Evolutionary conservation across 2,113 vertebrate species (phyloP).

Genomic region (Alexandromys fortis): DNA sequence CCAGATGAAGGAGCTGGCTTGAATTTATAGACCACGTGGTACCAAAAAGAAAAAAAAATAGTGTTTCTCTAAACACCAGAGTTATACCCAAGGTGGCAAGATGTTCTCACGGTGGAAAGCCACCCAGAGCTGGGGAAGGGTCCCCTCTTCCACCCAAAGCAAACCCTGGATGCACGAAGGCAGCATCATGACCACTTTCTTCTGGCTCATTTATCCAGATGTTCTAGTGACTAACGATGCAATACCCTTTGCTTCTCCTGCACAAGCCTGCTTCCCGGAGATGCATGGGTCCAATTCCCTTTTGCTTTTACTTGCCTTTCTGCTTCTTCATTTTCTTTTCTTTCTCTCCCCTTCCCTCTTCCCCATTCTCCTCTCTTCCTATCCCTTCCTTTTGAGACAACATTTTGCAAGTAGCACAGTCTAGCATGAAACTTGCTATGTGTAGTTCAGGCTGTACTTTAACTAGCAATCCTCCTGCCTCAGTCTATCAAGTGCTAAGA

Average conservation of each 20-base stretch:
- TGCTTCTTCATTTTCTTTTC: neutral
- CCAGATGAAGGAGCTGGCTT: conserved; percentile 43
- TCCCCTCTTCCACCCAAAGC: neutral
- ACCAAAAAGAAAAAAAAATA: neutral
- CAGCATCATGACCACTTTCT: neutral
- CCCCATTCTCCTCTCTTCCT: neutral
- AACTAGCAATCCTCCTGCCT: neutral
- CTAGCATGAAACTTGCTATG: neutral
- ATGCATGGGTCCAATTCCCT: neutral
- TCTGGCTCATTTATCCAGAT: neutral
- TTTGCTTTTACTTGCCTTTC: neutral
- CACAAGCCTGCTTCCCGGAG: neutral
- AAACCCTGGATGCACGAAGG: neutral
- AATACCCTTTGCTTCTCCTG: neutral
- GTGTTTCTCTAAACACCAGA: conserved; percentile 43
- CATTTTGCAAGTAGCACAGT: neutral
- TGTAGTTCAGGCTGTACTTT: neutral
- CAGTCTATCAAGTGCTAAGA: neutral
- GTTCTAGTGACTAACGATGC: neutral
- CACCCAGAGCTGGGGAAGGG: neutral
- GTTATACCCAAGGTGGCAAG: conserved; percentile 27
- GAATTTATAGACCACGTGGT: conserved; percentile 22
- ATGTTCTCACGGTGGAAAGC: neutral
- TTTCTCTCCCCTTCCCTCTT: neutral
- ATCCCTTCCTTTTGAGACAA: neutral